Base-by-base conservation (phyloP, 2,113 vertebrate genomes). In the Perognathus longimembris region DNA sequence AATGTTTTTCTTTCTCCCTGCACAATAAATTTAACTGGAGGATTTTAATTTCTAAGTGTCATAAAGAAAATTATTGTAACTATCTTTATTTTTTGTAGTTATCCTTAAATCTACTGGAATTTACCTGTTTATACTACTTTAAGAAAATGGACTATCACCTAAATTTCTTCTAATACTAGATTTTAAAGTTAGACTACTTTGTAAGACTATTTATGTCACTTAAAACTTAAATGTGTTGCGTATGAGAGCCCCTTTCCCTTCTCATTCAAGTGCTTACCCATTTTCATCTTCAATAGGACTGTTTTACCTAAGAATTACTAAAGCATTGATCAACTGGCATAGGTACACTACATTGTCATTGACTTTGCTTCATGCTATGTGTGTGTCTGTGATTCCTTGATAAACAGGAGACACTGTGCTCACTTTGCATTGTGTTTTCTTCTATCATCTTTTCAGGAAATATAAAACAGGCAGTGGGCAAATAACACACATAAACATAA, bases 121-220 rank as follows among this genome's bases (percentile, higher is more conserved):
- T 87, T 6, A 81, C 1, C 14, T 92, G 67, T 91, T 74, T 42
- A 80, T 0, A 84, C 32, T 34, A 76, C 34, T 18, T 91, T 9
- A 50, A 24, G 57, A 50, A 7, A 12, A 81, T 26, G 57, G 50
- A n/a, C 4, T 54, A 54, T 54, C 7, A 2, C 38, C 90, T 63
- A 73, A 22, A 28, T 75, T 81, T 76, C 21, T 66, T 86, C 75
- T 83, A 66, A 80, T 70, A 36, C 18, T 59, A 77, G 30, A 32
- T 77, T 92, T 82, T 92, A 93, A 95, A 79, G 40, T 69, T 11
- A 67, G 32, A 87, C 6, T 82, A 59, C 20, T 73, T 82, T 38
- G n/a, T n/a, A 1, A 54, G 82, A 84, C n/a, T 59, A 79, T 64
- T 87, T 36, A n/a, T 40, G 17, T 42, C 45, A 95, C 73, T 92